These are phyloP conservation scores for Cordilura impudica DNA, from an alignment of 2,888 invertebrate genomes.

Conservation along the genomic window DNA sequence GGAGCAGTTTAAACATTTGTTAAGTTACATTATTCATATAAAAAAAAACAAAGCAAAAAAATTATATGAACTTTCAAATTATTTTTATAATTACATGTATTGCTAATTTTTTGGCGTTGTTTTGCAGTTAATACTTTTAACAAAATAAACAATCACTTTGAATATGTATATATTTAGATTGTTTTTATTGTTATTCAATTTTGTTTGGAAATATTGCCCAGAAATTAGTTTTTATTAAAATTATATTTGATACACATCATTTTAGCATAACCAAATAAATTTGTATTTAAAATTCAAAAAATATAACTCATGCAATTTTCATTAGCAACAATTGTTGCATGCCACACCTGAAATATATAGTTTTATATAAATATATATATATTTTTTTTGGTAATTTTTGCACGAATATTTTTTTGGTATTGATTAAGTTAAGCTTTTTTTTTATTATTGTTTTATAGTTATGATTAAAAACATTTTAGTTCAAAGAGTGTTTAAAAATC, in stretches of 20 bases:
- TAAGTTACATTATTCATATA: not conserved
- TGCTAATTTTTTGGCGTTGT: constrained; percentile 13
- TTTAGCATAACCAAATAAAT: constrained; percentile 2
- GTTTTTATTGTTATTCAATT: not conserved
- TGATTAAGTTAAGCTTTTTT: not conserved
- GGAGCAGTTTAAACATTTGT: not conserved
- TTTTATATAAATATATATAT: not conserved
- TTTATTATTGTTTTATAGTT: not conserved
- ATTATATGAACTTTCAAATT: not conserved
- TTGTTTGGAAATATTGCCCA: constrained; percentile 1
- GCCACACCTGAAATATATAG: constrained; percentile 43
- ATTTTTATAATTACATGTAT: not conserved
- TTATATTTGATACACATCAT: not conserved
- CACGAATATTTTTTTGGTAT: not conserved
- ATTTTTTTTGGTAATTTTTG: constrained; percentile 9
- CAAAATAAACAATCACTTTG: constrained; percentile 20
- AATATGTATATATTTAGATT: not conserved
- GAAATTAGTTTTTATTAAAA: not conserved
- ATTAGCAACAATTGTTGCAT: constrained; percentile 48
- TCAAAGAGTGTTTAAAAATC: constrained; percentile 46
- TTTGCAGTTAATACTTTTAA: not conserved
- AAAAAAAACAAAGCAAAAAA: not conserved
- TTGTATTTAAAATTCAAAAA: constrained; percentile 20
- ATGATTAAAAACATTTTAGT: not conserved
- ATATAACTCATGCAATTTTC: not conserved